phyloP scores from a whole-genome alignment of 2,113 vertebrate genomes.

The Anarrhichthys ocellatus region DNA sequence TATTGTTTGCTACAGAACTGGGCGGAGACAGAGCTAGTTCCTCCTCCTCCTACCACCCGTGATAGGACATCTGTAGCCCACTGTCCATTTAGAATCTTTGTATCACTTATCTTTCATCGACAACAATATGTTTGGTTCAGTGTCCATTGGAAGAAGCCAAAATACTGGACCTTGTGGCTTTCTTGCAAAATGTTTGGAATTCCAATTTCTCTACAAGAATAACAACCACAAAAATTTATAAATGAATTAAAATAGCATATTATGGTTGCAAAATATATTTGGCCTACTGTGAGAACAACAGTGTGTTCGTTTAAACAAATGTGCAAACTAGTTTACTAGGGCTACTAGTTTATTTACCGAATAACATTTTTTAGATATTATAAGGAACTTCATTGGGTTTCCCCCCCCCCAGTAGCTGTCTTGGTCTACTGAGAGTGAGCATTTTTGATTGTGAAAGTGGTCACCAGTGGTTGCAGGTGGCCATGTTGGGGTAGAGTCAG shows the following conservation, averaged over 20 bases:
- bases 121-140: not conserved
- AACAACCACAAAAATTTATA: not conserved
- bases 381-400: not conserved
- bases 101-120: not conserved
- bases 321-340: no score
- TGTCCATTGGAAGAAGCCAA: not conserved
- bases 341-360: not conserved
- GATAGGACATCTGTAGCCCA: not conserved
- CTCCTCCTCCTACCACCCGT: not conserved
- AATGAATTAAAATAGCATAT: not conserved
- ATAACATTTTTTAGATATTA: not conserved
- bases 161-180: not conserved
- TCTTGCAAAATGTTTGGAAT: not conserved
- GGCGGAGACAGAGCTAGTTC: conserved; percentile 10
- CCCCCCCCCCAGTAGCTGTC: not conserved
- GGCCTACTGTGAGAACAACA: not conserved
- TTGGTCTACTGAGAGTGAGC: not conserved
- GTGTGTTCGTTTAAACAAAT: not conserved
- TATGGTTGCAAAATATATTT: not conserved
- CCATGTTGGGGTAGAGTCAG: conserved; percentile 56
- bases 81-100: not conserved
- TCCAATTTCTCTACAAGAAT: not conserved
- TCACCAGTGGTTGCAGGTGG: conserved; percentile 39
- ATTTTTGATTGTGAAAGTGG: not conserved
- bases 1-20: not conserved